Percentiles rank a stretch among this genome's conserved stretches.
Evolutionary conservation across 2,797 vertebrate genomes (phyloP).

Genomic region (Myiothlypis chrysogaster): DNA sequence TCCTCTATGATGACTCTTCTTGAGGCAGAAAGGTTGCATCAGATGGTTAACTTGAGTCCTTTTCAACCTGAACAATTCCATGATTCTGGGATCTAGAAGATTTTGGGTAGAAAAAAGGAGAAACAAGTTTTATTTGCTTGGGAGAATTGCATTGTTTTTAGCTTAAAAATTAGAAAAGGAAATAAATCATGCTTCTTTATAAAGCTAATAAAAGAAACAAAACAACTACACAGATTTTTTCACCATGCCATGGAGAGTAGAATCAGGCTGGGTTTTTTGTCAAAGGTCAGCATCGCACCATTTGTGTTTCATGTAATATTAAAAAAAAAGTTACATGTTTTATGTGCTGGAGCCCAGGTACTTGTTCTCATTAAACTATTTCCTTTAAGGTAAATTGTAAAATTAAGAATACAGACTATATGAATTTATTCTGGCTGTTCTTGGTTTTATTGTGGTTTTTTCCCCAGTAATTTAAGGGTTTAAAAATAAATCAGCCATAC

Average conservation of each 20-base stretch:
- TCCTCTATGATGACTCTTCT: not conserved
- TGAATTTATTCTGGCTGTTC: not conserved
- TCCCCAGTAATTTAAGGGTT: not conserved
- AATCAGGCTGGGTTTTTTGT: not conserved
- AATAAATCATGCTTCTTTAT: not conserved
- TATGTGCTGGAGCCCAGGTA: fast-evolving
- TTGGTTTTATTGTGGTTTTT: not conserved
- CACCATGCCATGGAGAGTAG: not conserved
- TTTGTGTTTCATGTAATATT: not conserved
- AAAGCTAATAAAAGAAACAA: not conserved
- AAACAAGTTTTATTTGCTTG: not conserved
- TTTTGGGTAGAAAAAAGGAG: not conserved
- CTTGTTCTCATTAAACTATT: not conserved
- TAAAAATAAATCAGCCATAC: conserved; percentile 22
- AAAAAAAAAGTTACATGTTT: not conserved
- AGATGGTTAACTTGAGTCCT: not conserved
- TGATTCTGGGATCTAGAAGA: not conserved
- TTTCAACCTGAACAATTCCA: not conserved
- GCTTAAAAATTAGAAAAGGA: not conserved
- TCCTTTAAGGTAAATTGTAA: not conserved
- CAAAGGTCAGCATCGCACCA: not conserved
- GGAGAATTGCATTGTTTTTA: not conserved
- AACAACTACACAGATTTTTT: not conserved
- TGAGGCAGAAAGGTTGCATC: not conserved
- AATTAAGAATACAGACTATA: not conserved